Evolutionary conservation across 2,113 vertebrate species (phyloP), one percentile per base, ranked within the genome.

Genomic region (Channa argus): DNA sequence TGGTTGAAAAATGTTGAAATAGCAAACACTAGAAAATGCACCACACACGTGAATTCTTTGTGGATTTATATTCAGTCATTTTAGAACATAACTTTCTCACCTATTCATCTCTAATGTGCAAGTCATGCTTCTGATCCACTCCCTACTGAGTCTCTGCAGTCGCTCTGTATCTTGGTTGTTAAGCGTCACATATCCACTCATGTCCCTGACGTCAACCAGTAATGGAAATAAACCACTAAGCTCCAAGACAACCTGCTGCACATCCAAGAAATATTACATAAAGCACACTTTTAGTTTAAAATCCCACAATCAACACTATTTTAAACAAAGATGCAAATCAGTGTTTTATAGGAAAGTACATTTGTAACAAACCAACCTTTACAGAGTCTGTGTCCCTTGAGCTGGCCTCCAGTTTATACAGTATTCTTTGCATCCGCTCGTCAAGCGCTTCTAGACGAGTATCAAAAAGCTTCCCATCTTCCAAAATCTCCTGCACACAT

Each of bases 191-290:
- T 34, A 83, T 64, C 82, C 78, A 38, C 95, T 95, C 49, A 82
- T 87, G 82, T 95, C 95, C 64, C 94, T 95, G 89, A 98, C 67
- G 33, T 87, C 91, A 54, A 95, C 91, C 61, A 98, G 88, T 39
- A 86, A 90, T 36, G 94, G 94, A 39, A 92, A 91, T 56, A 94
- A 78, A 13, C 89, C 91, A 14, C 90, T 89, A 72, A 98, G 92
- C 50, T 93, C 91, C 74, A 91, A 77, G 3, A 96, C 83, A 15
- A 87, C 91, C 79, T 78, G 79, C 90, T 88, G 12, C 15, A 62
- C 50, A 71, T 36, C 58, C 45, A 63, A 67, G 15, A 61, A 41
- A 61, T 3, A 51, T 12, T 34, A 34, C 11, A 43, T 6, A n/a
- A 36, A 52, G 12, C 43, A 33, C 6, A 8, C 24, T 75, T 50